These are phyloP conservation scores for Oreohelix idahoensis DNA, from an alignment of 1,140 invertebrate species.

Conservation along the genomic window DNA sequence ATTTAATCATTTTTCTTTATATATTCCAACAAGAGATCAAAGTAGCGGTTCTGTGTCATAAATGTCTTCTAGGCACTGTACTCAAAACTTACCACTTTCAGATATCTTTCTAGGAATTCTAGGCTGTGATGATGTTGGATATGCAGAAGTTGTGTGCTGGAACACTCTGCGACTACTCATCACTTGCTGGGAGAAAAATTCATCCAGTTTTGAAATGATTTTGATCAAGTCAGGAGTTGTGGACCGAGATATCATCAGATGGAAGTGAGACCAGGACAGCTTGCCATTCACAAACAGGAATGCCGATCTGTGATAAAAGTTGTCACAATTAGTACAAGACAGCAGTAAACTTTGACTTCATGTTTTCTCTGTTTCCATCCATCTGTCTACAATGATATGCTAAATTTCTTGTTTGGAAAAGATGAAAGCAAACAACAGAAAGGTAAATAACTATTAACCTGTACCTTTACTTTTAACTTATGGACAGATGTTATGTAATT, in stretches of 20 bases:
- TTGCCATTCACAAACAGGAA: constrained; percentile 94
- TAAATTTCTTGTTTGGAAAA: too few species aligned
- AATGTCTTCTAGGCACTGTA: too few species aligned
- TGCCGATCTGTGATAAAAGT: constrained; percentile 79
- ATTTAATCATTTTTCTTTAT: too few species aligned
- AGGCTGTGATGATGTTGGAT: background rate
- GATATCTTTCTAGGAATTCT: constrained; percentile 32
- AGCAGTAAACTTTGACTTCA: too few species aligned
- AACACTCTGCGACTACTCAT: constrained; percentile 69
- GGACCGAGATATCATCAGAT: constrained; percentile 95
- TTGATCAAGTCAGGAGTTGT: constrained; percentile 96
- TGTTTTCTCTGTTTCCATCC: too few species aligned
- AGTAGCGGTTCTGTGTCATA: too few species aligned
- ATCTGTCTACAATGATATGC: too few species aligned
- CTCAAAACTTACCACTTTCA: constrained; percentile 30
- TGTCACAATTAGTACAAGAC: background rate
- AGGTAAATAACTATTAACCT: too few species aligned
- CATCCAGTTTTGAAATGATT: constrained; percentile 95
- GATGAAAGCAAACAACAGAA: too few species aligned
- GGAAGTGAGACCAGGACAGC: constrained; percentile 93
- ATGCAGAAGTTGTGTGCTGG: constrained; percentile 22
- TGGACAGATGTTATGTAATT: too few species aligned
- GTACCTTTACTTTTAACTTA: too few species aligned
- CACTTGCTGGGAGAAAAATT: constrained; percentile 84
- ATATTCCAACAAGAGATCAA: too few species aligned